phyloP scores from a whole-genome alignment of 2,888 invertebrate genomes.

The Rotaria macrura region DNA sequence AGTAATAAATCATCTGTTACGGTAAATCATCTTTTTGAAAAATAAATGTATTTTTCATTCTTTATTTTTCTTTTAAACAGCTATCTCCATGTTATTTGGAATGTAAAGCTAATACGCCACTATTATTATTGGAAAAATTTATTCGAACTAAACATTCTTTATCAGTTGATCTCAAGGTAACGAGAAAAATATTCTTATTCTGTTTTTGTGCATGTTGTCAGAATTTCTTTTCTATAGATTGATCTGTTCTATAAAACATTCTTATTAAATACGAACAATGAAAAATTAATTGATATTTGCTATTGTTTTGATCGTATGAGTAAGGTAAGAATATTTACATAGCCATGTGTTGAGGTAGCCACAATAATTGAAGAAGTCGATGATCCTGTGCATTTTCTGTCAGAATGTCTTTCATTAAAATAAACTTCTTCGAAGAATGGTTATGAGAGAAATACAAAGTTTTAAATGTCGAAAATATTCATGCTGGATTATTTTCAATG shows the following conservation, averaged over 20 bases:
- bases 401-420: no score
- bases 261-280: neutral
- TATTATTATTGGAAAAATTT: neutral
- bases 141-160: neutral
- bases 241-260: constrained; percentile 7
- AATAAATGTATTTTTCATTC: neutral
- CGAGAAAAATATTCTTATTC: neutral
- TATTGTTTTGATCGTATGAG: constrained; percentile 1
- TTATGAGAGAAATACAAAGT: no score
- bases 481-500: no score
- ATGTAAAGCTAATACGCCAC: constrained; percentile 3
- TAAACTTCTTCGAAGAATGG: no score
- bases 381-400: no score
- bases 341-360: no score
- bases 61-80: neutral
- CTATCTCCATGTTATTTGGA: constrained; percentile 17
- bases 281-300: neutral
- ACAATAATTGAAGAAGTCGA: no score
- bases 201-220: no score
- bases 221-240: neutral
- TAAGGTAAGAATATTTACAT: no score
- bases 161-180: neutral
- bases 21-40: neutral
- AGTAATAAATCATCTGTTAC: neutral
- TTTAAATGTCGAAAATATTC: no score